These are phyloP conservation scores for Sebastes reedi DNA, from an alignment of 2,797 vertebrate genomes.

Conservation along the genomic window DNA sequence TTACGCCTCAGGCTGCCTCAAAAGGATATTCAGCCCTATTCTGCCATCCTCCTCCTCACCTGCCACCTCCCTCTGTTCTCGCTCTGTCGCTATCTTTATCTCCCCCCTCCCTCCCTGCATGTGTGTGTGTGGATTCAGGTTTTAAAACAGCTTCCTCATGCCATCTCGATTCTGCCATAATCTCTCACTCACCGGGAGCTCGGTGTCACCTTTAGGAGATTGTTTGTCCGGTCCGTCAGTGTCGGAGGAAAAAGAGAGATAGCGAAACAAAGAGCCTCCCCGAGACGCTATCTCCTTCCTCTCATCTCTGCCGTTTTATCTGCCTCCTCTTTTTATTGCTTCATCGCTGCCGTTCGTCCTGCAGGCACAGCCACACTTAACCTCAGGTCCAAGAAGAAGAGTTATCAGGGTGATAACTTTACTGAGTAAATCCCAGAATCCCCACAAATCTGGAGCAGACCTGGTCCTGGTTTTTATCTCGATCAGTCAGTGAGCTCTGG, in stretches of 20 bases:
- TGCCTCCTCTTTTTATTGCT: constrained; percentile 50
- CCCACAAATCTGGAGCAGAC: not conserved
- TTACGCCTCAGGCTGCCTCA: constrained; percentile 40
- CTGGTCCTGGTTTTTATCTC: not conserved
- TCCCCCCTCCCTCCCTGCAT: not conserved
- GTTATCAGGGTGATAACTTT: not conserved
- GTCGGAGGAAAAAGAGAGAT: constrained; percentile 37
- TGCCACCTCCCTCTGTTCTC: constrained; percentile 40
- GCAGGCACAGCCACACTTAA: constrained; percentile 21
- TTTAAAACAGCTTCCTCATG: constrained; percentile 32
- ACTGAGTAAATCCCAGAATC: not conserved
- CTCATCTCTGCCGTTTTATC: constrained; percentile 48
- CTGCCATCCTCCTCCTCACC: constrained; percentile 34
- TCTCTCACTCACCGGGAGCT: not conserved
- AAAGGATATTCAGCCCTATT: constrained; percentile 21
- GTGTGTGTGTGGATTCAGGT: not conserved
- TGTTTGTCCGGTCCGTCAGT: constrained; percentile 11
- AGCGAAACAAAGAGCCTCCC: constrained; percentile 37
- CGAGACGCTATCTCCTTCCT: constrained; percentile 39
- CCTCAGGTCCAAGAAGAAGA: not conserved
- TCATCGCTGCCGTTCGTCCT: constrained; percentile 23
- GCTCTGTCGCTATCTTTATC: constrained; percentile 42
- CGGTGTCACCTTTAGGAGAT: constrained; percentile 44
- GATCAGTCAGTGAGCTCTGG: not conserved
- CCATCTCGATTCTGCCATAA: not conserved